phyloP scores from a whole-genome alignment of 2,797 vertebrate genomes.

The Centroberyx gerrardi region DNA sequence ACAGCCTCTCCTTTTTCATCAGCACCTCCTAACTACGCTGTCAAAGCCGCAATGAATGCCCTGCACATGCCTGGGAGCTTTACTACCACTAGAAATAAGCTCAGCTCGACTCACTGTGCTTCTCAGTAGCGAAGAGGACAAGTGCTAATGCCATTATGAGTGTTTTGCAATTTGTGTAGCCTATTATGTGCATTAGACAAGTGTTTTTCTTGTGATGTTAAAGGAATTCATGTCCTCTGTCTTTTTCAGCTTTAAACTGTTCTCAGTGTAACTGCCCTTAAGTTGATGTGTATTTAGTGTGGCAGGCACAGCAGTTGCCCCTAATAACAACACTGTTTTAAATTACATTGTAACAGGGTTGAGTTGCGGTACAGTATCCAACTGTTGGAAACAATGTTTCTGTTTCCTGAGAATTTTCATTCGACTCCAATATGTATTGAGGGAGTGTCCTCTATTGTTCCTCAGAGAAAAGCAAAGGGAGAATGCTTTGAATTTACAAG shows the following conservation, averaged over 20 bases:
- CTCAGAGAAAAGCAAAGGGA: slow-evolving; percentile 3
- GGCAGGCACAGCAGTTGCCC: slow-evolving; percentile 22
- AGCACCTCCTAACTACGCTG: slow-evolving; percentile 86
- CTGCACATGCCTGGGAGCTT: slow-evolving; percentile 66
- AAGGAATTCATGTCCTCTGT: slow-evolving; percentile 2
- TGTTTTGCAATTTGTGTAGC: slow-evolving; percentile 30
- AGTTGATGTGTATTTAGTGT: slow-evolving; percentile 44
- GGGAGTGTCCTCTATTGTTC: slow-evolving; percentile 7
- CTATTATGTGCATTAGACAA: slow-evolving; percentile 6
- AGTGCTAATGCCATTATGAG: slow-evolving; percentile 18
- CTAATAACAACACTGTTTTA: slow-evolving; percentile 44
- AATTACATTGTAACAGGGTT: slow-evolving; percentile 33
- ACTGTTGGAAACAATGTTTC: slow-evolving; percentile 32
- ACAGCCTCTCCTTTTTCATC: slow-evolving; percentile 86
- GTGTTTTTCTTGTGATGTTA: slow-evolving; percentile 20
- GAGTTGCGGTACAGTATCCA: slow-evolving; percentile 18
- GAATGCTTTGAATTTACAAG: slow-evolving; percentile 29
- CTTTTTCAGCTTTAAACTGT: background rate
- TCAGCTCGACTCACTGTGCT: slow-evolving; percentile 29
- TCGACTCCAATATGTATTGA: slow-evolving; percentile 4
- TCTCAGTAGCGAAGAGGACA: slow-evolving; percentile 50
- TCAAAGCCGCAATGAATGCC: slow-evolving; percentile 72
- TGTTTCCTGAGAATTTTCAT: slow-evolving; percentile 18
- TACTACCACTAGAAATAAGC: slow-evolving; percentile 75
- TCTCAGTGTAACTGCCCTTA: slow-evolving; percentile 6